These are phyloP conservation scores for Hystrix brachyura DNA, from an alignment of 2,113 vertebrate species.

Conservation along the genomic window DNA sequence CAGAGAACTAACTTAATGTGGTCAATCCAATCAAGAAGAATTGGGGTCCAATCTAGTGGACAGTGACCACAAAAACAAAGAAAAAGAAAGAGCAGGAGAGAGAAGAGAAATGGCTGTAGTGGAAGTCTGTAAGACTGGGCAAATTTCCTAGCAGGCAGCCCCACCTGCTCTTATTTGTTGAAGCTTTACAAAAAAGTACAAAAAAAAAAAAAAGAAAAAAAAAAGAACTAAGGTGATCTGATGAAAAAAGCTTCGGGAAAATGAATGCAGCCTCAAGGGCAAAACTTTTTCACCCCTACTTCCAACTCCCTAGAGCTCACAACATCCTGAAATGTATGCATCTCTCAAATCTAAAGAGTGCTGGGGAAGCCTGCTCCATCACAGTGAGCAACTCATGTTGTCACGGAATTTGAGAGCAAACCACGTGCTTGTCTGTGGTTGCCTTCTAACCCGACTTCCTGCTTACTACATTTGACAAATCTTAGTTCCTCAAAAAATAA, in stretches of 20 bases:
- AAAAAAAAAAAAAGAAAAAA: too few relatives aligned
- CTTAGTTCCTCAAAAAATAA: slow-evolving; percentile 85
- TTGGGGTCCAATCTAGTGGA: not conserved
- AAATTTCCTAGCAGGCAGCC: not conserved
- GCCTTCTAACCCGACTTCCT: slow-evolving; percentile 76
- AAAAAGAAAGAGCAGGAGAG: not conserved
- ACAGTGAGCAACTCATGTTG: not conserved
- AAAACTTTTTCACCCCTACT: not conserved
- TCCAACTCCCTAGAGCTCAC: not conserved
- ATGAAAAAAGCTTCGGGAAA: not conserved
- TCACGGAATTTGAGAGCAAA: slow-evolving; percentile 64
- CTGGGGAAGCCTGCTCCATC: not conserved
- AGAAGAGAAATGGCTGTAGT: not conserved
- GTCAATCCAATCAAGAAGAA: slow-evolving; percentile 26
- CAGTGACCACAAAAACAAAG: not conserved
- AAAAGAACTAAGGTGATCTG: not conserved
- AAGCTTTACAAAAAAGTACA: not conserved
- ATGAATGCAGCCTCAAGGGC: not conserved
- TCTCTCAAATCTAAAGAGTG: not conserved
- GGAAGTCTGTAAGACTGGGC: not conserved
- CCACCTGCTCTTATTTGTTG: not conserved
- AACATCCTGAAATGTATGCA: not conserved
- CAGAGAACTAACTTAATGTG: slow-evolving; percentile 12
- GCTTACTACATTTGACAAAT: slow-evolving; percentile 76
- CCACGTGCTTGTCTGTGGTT: slow-evolving; percentile 78